Base-by-base conservation (phyloP, 2,888 invertebrate genomes). In the Eucera pruinosa region DNA sequence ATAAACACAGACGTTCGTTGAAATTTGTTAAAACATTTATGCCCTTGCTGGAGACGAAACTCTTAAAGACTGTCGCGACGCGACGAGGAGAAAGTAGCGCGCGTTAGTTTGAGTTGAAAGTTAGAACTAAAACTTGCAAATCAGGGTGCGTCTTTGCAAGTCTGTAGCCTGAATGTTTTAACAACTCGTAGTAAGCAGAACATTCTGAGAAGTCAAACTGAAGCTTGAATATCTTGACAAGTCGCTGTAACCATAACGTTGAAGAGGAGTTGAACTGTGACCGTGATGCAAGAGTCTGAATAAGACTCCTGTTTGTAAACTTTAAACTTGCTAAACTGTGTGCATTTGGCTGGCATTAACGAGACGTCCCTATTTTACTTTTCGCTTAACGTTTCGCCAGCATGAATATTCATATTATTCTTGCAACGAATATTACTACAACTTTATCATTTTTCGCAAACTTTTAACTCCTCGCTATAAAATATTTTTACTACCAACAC, bases 111-210 rank as follows among this genome's bases (percentile, higher is more conserved):
- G 23, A 50, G 25, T 41, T 64, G 27, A 27, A 41, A 66, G 30
- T 66, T 57, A 23, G 48, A 27, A 36, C 47, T 61, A 39, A 36
- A 62, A 50, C 48, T 62, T 62, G 62, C 36, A 50, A 62, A 62
- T 62, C 62, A 50, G 62, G 39, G 39, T 20, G 36, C 30, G n/a
- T n/a, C 62, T 39, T 36, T 62, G 33, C 48, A 50, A 50, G 62
- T 62, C 62, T 36, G 43, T 50, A 50, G 15, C 33, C 48, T 18
- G 62, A 62, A 62, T 62, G 62, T 62, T 50, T 62, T 62, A 62
- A 62, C 62, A 62, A 48, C 62, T 50, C 36, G 48, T 36, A 62
- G 48, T 33, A 36, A 36, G 50, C 36, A 18, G 62, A 62, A 62
- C 47, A 50, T 62, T 50, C 50, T 50, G 13, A 50, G 36, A 62